Conservation (phyloP, 2,113 vertebrate genomes). For the Pteruthius melanotis region DNA sequence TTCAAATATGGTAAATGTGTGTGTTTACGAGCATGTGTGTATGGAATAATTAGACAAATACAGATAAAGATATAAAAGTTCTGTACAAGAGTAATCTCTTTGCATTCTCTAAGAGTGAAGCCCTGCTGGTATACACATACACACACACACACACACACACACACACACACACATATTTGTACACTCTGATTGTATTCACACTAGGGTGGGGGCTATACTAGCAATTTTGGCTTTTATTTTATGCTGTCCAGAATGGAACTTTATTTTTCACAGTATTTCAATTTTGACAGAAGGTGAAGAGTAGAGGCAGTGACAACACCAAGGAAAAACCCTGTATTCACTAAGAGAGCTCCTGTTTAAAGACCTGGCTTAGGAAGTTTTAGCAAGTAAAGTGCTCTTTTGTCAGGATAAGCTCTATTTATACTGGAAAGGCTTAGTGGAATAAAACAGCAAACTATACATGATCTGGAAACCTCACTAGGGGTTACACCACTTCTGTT, state of each 20-base stretch:
- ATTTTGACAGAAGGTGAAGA: not conserved
- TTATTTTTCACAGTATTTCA: not conserved
- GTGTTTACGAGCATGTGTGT: not conserved
- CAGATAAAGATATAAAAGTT: not conserved
- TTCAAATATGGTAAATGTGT: rapidly evolving
- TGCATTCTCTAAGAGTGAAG: not conserved
- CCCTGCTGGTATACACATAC: not conserved
- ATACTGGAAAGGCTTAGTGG: conserved; percentile 3
- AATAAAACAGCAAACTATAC: not conserved
- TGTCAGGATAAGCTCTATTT: conserved; percentile 1
- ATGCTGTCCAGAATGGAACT: not conserved
- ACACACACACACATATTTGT: too few relatives aligned
- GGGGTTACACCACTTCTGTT: not conserved
- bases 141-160: too few relatives aligned
- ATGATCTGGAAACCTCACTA: not conserved
- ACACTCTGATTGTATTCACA: not conserved
- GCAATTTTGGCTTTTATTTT: not conserved
- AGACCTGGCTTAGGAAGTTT: conserved; percentile 13
- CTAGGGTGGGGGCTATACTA: not conserved
- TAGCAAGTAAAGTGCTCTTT: not conserved
- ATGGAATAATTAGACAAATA: not conserved
- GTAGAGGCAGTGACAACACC: not conserved
- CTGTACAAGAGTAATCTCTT: not conserved
- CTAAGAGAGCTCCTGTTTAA: not conserved
- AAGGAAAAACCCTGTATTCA: not conserved